Evolutionary conservation across 2,113 vertebrate genomes (phyloP).

Genomic region (Aegypius monachus): DNA sequence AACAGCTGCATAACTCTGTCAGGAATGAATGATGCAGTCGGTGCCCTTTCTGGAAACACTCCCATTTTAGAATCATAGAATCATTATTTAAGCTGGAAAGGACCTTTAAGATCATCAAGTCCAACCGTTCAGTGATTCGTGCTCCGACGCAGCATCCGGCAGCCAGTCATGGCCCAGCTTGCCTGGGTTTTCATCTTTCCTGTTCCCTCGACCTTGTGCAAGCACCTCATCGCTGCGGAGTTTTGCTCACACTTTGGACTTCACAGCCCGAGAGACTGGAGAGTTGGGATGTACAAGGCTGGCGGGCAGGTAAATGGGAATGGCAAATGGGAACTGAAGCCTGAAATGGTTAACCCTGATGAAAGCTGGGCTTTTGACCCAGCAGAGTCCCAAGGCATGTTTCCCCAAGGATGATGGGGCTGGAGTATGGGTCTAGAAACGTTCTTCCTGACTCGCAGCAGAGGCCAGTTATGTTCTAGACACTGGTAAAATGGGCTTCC

Average conservation of each 20-base stretch:
- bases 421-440: neutral
- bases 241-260: neutral
- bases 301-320: neutral
- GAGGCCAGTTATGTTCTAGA: neutral
- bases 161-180: neutral
- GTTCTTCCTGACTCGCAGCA: neutral
- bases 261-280: neutral
- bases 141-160: accelerated
- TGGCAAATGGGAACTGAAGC: neutral
- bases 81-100: neutral
- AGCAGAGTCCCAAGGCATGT: neutral
- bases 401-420: accelerated
- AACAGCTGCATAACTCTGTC: conserved; percentile 19
- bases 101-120: neutral
- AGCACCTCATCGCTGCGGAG: neutral
- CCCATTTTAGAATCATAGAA: neutral
- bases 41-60: conserved; percentile 14
- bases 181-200: neutral
- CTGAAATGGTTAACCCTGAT: neutral
- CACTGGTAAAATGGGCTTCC: neutral
- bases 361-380: neutral
- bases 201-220: neutral
- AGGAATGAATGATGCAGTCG: neutral
- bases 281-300: neutral
- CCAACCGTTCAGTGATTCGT: neutral